Evolutionary conservation across 92 coral and sea anemone species (phyloP), one percentile per base, ranked within the genome.

Genomic region (Bergia sp.): DNA sequence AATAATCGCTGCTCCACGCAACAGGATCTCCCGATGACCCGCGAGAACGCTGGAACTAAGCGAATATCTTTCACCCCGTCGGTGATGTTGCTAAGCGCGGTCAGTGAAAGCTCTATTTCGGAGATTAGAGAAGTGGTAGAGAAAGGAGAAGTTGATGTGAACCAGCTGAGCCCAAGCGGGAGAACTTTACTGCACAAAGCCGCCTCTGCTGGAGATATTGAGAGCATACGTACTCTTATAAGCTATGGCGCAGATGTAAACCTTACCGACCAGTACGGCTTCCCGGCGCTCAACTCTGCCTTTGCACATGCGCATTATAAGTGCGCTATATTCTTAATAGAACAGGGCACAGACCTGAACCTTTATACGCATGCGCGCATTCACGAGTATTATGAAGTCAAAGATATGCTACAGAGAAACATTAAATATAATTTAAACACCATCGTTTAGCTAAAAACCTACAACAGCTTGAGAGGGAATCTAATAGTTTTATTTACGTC

Each of bases 151-250:
- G 89, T 95, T 42, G 95, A 95, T 76, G 98, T 95, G 23, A 95
- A 95, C 90, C 95, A 93, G 84, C 55, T 92, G 10, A 93, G 96
- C 61, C 98, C 98, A 11, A 95, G 98, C 53, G 98, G 98, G 20
- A 93, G 94, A 89, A 90, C 98, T 42, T 88, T 95, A 23, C 85
- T 95, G n/a, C 98, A 95, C 89, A 95, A 95, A 80, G 96, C 98
- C 10, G 95, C 98, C 11, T 88, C 91, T 41, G 93, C 91, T 9
- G 98, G 98, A 50, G 96, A 95, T 66, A 90, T 93, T 23, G 98
- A 95, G 45, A 95, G 98, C 89, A 95, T 95, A 73, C 91, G 89
- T 87, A 94, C 95, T 0, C 92, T 95, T 66, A 82, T 95, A 38
- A 93, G 94, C 78, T 93, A 95, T 37, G 98, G 98, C 61, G 98